Conservation (phyloP, 2,888 invertebrate genomes). For the Adelphocoris suturalis region DNA sequence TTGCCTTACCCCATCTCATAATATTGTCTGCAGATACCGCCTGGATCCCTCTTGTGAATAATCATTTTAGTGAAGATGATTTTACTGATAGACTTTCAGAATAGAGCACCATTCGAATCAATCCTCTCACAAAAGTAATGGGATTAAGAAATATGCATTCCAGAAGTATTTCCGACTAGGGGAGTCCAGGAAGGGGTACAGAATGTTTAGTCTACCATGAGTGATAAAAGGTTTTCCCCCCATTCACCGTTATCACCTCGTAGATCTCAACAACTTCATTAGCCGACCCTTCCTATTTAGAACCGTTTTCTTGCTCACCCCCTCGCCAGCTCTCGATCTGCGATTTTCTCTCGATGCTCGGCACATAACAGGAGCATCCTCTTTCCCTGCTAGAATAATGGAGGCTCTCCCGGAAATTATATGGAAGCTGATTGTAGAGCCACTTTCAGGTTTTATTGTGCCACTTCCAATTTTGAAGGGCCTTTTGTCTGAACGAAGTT, state of each 20-base stretch:
- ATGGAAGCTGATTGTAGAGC: not conserved
- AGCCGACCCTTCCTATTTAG: conserved; percentile 57
- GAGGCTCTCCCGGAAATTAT: conserved; percentile 11
- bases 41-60: too few relatives aligned
- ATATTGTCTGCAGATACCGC: too few relatives aligned
- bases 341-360: not conserved
- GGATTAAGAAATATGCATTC: not conserved
- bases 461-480: not conserved
- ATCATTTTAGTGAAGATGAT: not conserved
- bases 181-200: not conserved
- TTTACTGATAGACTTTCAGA: not conserved
- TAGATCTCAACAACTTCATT: conserved; percentile 69
- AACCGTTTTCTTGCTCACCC: conserved; percentile 30
- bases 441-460: not conserved
- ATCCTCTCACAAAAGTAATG: not conserved
- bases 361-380: not conserved
- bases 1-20: too few relatives aligned
- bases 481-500: not conserved
- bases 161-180: not conserved
- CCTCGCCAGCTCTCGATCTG: not conserved
- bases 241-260: conserved; percentile 59
- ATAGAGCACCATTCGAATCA: not conserved
- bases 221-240: conserved; percentile 62
- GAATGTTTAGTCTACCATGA: conserved; percentile 61
- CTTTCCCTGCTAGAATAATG: not conserved